A percentile compares a stretch with the other conserved stretches of the same genome.
phyloP scores from a whole-genome alignment of 2,797 vertebrate species.

The Tenualosa thibaudeaui region DNA sequence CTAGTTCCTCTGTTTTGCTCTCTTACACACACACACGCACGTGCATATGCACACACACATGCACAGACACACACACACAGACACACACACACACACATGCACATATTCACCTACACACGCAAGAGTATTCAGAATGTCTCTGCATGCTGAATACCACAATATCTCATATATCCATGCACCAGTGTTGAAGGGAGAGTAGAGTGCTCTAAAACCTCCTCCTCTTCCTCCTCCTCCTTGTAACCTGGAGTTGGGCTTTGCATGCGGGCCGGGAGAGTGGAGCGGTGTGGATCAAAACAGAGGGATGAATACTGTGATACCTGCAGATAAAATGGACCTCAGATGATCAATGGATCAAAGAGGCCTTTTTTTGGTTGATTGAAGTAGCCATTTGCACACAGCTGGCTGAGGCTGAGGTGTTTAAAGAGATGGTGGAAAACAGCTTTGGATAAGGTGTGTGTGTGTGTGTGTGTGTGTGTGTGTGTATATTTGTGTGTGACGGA shows the following conservation, averaged over 20 bases:
- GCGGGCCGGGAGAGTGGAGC: not conserved
- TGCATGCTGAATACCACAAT: not conserved
- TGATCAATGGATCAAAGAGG: constrained; percentile 46
- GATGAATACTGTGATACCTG: constrained; percentile 43
- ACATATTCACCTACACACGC: not conserved
- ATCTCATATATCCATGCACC: not conserved
- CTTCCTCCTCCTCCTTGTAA: not conserved
- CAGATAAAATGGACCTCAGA: constrained; percentile 38
- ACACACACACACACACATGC: constrained; percentile 23
- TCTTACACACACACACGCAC: not conserved
- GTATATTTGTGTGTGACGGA: not conserved
- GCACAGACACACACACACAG: not conserved
- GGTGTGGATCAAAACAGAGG: constrained; percentile 3
- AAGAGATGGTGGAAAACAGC: not conserved
- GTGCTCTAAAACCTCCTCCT: not conserved
- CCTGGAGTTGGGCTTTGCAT: not conserved
- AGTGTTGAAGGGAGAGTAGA: not conserved
- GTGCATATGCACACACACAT: not conserved
- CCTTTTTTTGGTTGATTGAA: constrained; percentile 34
- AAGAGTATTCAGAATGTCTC: not conserved
- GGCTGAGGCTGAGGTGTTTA: constrained; percentile 24
- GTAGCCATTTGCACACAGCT: constrained; percentile 45
- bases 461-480: constrained; percentile 19
- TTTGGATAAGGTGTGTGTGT: constrained; percentile 18
- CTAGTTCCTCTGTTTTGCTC: not conserved